Evolutionary conservation across 1,140 invertebrate species (phyloP).

Genomic region (Copidosoma floridanum): DNA sequence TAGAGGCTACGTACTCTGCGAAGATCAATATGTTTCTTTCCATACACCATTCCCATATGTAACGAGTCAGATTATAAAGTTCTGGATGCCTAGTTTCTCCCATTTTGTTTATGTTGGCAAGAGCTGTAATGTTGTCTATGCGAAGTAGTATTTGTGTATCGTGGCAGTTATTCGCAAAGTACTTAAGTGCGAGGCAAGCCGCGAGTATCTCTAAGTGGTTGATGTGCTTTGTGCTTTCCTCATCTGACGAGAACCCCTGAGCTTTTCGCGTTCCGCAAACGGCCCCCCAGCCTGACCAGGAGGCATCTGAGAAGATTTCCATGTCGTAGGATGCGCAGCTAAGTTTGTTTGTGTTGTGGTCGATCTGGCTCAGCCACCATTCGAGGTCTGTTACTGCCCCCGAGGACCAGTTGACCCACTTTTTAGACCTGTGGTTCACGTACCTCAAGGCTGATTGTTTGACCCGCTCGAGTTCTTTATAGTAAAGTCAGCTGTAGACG

Average conservation of each 20-base stretch:
- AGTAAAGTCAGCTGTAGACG: constrained; percentile 26
- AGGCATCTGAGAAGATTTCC: constrained; percentile 25
- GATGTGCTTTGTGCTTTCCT: constrained; percentile 19
- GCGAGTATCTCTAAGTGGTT: constrained; percentile 25
- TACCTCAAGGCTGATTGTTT: constrained; percentile 11
- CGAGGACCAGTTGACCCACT: background rate
- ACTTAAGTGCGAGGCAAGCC: background rate
- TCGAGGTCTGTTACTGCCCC: background rate
- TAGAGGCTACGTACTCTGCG: too few species aligned
- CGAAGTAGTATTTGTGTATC: constrained; percentile 37
- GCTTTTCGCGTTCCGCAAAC: constrained; percentile 5
- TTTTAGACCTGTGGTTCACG: constrained; percentile 1
- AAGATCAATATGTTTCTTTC: too few species aligned
- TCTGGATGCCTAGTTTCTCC: constrained; percentile 12
- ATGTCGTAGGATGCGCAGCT: background rate
- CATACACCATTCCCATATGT: too few species aligned
- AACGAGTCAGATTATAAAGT: constrained; percentile 15
- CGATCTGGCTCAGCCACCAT: constrained; percentile 16
- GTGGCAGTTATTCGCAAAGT: constrained; percentile 6
- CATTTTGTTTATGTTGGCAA: constrained; percentile 29
- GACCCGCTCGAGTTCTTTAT: constrained; percentile 28
- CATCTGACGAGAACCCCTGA: constrained; percentile 9
- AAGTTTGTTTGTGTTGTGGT: constrained; percentile 8
- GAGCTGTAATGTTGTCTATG: constrained; percentile 33
- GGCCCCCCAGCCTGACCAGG: constrained; percentile 19